A percentile compares a stretch with the other conserved stretches of the same genome.
Conservation (phyloP, 1,140 invertebrate genomes). For the Drosophila quadrilineata region DNA sequence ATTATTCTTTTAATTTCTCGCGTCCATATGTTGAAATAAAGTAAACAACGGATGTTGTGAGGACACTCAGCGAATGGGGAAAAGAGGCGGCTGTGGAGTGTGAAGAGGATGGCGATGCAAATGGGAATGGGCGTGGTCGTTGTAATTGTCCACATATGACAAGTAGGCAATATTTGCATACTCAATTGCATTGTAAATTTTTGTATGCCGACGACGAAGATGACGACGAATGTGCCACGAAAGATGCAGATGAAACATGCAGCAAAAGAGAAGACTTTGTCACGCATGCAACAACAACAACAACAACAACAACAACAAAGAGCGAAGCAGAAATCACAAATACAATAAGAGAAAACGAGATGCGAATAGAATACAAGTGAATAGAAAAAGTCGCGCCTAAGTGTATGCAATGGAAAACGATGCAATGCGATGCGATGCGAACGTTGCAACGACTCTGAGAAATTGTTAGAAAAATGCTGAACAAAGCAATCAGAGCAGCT, state of each 20-base stretch:
- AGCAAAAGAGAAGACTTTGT: too few species aligned
- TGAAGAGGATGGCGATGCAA: background rate
- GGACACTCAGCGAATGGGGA: background rate
- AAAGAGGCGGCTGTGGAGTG: background rate
- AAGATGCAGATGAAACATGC: too few species aligned
- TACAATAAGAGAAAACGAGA: background rate
- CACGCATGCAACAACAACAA: constrained; percentile 27
- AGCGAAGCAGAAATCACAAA: background rate
- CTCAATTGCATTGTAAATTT: constrained; percentile 80
- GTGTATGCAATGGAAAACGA: constrained; percentile 61
- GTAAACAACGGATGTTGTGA: too few species aligned
- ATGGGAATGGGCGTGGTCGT: constrained; percentile 24
- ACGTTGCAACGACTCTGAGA: too few species aligned
- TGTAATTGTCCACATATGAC: constrained; percentile 74
- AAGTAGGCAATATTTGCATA: constrained; percentile 80
- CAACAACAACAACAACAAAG: background rate
- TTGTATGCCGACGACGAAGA: too few species aligned
- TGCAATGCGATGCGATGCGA: constrained; percentile 44
- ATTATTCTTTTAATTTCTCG: constrained; percentile 78
- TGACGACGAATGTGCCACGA: too few species aligned
- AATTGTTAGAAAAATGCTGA: constrained; percentile 75
- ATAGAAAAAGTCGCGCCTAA: constrained; percentile 73
- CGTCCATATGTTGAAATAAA: too few species aligned
- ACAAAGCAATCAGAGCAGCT: constrained; percentile 75
- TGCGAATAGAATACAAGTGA: constrained; percentile 33